Base-by-base conservation (phyloP, 2,888 invertebrate genomes). In the Chrysopilus asiliformis region DNA sequence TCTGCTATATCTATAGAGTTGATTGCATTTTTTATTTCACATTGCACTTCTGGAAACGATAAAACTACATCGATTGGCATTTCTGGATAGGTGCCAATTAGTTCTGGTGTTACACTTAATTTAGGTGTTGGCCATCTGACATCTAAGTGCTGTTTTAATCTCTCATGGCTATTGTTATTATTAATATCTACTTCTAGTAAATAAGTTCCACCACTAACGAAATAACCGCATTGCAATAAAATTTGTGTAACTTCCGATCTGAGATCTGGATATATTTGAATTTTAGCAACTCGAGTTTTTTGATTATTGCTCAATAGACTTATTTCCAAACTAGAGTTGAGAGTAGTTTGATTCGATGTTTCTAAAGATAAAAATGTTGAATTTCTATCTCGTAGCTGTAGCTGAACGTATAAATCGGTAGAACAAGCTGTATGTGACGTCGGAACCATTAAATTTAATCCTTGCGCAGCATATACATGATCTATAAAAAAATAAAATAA, bases 91-190 rank as follows among this genome's bases (percentile, higher is more conserved):
- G 86, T 86, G 50, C 76, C 75, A 35, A 86, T 74, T 48, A 76
- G 74, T 49, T 80, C 79, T 4, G 83, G 82, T 38, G 77, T 79
- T 32, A 85, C 68, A 34, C 74, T 72, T 47, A 86, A 58, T 42
- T 71, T 71, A 2, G 83, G 80, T 40, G 71, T 69, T 5, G 86
- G 85, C 86, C 86, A 86, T 59, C 79, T 70, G 5, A 86, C 85
- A 49, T 86, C 83, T 49, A 86, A 68, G 40, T 74, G 60, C 40
- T 64, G 59, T 31, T 52, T 47, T 22, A 62, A 40, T 3, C 59
- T 53, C 46, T 63, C 60, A 42, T 62, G 59, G 19, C 39, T 25
- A 29, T 41, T 36, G 27, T 40, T 36, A 13, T 42, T 36, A 17
- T 36, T 43, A 8, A 34, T 40, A 27, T 48, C 42, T 25, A 75